These are phyloP conservation scores for Brachionus koreanus DNA, from an alignment of 1,140 invertebrate species.

Conservation along the genomic window DNA sequence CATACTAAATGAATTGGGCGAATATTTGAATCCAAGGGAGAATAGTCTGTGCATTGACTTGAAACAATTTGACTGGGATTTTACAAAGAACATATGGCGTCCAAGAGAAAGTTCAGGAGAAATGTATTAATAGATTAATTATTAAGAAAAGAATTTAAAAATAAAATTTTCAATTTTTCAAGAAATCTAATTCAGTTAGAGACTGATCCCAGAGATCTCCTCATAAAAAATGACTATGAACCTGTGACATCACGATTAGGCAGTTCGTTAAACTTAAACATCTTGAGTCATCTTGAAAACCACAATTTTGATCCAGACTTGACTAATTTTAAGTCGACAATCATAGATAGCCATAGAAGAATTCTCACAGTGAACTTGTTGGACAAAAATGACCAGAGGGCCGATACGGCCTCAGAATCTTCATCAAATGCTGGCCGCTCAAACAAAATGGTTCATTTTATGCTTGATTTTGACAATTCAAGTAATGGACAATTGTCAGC, in stretches of 20 bases:
- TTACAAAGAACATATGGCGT: neutral
- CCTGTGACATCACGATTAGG: neutral
- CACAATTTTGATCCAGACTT: neutral
- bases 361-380: slow-evolving; percentile 4
- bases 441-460: slow-evolving; percentile 26
- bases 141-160: neutral
- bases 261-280: neutral
- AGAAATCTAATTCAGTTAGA: neutral
- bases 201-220: neutral
- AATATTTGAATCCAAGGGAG: neutral
- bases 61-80: slow-evolving; percentile 4
- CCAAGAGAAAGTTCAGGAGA: neutral
- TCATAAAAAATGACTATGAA: neutral
- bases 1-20: neutral
- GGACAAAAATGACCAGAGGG: neutral
- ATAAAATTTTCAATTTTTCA: neutral
- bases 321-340: neutral
- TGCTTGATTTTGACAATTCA: slow-evolving; percentile 16
- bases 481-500: neutral
- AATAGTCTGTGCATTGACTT: neutral
- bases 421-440: neutral
- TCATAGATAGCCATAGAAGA: slow-evolving; percentile 16
- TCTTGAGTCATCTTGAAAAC: neutral
- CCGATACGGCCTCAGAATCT: neutral
- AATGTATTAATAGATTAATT: neutral